Evolutionary conservation across 2,888 invertebrate genomes (phyloP), one percentile per base, ranked within the genome.

Genomic region (Tetranychus truncatus): DNA sequence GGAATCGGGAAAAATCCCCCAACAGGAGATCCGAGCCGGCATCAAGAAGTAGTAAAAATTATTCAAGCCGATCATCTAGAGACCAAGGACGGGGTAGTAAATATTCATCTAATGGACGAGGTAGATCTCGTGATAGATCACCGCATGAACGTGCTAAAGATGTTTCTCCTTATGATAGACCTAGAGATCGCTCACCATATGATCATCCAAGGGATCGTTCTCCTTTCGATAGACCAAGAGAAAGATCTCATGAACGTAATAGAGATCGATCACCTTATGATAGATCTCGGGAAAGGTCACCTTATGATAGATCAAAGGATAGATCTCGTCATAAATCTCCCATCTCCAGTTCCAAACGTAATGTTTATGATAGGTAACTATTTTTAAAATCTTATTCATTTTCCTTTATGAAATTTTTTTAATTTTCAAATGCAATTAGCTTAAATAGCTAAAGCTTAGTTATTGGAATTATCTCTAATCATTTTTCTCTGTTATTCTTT

Each of bases 251-350:
- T 45, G 45, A n/a, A 44, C 20, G 72, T n/a, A 72, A 24, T n/a
- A 20, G 72, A n/a, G 72, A 72, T 11, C 11, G 72, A 11, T 69
- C 69, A 24, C 69, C 69, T 21, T 69, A 69, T 69, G 69, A 69
- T 18, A 69, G 21, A 69, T 24, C 69, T 1, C 4, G 21, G 15
- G 66, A 66, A 11, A 66, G 66, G 11, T 66, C 66, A 11, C 66
- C 66, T 20, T 66, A 66, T 1, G 69, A 69, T 7, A 20, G 69
- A 24, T 69, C 20, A 20, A 18, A 21, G 11, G 20, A 69, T 18
- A 69, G 21, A 69, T 69, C 69, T 11, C 69, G 34, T 34, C 34
- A 34, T 34, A 34, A 34, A 34, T 34, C 69, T 21, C 69, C 55
- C 6, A 55, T 15, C 55, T 55, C 55, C 15, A 55, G 55, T 55